A percentile compares a stretch with the other conserved stretches of the same genome.
Evolutionary conservation across 2,888 invertebrate species (phyloP).

Genomic region (Gandaritis pyraliata): DNA sequence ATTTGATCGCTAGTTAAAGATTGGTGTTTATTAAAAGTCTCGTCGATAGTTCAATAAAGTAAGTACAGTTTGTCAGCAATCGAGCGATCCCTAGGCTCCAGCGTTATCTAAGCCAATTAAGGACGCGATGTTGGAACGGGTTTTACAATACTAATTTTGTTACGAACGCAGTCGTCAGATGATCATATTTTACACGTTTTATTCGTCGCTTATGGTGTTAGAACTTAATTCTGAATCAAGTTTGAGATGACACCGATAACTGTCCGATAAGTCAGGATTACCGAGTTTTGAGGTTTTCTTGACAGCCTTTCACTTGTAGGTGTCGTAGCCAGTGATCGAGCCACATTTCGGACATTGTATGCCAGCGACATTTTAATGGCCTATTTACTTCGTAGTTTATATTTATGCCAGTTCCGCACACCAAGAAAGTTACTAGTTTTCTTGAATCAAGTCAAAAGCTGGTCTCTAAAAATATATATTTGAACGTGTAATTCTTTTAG

Average conservation of each 20-base stretch:
- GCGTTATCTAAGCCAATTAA: conserved; percentile 60
- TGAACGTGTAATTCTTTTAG: conserved; percentile 39
- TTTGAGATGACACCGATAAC: conserved; percentile 54
- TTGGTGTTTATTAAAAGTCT: conserved; percentile 7
- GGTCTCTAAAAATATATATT: conserved; percentile 17
- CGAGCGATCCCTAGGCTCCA: conserved; percentile 32
- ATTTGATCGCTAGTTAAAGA: conserved; percentile 7
- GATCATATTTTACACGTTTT: conserved; percentile 60
- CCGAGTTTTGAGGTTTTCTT: conserved; percentile 52
- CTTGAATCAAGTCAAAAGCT: conserved; percentile 4
- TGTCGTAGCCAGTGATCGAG: conserved; percentile 39
- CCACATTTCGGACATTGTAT: conserved; percentile 12
- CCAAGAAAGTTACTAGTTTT: neutral
- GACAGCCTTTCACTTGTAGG: conserved; percentile 47
- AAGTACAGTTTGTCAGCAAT: conserved; percentile 46
- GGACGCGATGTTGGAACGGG: conserved; percentile 49
- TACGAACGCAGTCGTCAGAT: conserved; percentile 49
- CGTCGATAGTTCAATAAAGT: conserved; percentile 19
- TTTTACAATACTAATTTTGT: conserved; percentile 54
- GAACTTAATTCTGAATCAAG: conserved; percentile 60
- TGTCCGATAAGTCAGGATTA: conserved; percentile 64
- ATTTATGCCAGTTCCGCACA: conserved; percentile 41
- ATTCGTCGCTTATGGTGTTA: conserved; percentile 55
- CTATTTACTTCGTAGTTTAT: conserved; percentile 9
- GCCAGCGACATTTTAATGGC: conserved; percentile 4